Percentiles rank a stretch among this genome's conserved stretches.
These are phyloP conservation scores for Xestia sexstrigata DNA, from an alignment of 2,888 invertebrate species.

Conservation along the genomic window DNA sequence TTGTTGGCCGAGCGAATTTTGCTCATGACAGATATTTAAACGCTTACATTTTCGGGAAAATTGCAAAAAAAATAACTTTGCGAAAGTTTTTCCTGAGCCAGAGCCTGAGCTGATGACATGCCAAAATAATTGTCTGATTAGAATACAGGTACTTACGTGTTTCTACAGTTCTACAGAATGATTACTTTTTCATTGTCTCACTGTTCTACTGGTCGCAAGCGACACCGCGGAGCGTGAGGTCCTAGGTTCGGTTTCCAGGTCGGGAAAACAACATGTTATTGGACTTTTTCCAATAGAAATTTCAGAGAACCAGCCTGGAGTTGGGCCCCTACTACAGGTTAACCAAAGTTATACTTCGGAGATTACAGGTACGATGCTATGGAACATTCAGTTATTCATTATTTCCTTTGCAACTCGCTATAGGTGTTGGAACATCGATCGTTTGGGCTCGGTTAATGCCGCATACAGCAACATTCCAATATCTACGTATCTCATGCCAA, in stretches of 20 bases:
- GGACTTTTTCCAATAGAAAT: background rate
- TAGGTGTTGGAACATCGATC: background rate
- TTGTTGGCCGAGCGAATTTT: background rate
- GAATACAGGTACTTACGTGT: background rate
- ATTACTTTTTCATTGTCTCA: background rate
- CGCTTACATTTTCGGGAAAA: background rate
- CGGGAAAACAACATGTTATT: background rate
- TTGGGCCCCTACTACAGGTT: background rate
- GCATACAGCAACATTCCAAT: background rate
- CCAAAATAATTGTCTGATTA: background rate
- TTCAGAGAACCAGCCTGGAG: background rate
- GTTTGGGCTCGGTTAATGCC: background rate
- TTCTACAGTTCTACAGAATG: background rate
- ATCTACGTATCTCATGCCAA: background rate
- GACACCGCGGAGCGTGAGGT: too few species aligned
- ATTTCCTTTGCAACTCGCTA: background rate
- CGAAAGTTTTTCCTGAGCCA: background rate
- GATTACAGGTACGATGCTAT: background rate
- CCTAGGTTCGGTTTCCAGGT: background rate
- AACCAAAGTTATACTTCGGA: background rate
- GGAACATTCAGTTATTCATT: background rate
- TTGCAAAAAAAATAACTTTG: background rate
- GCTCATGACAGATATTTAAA: constrained; percentile 3
- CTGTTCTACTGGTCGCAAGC: background rate
- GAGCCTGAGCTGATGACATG: too few species aligned